Conservation (phyloP, 1,140 invertebrate species). For the Melipona quadrifasciata region DNA sequence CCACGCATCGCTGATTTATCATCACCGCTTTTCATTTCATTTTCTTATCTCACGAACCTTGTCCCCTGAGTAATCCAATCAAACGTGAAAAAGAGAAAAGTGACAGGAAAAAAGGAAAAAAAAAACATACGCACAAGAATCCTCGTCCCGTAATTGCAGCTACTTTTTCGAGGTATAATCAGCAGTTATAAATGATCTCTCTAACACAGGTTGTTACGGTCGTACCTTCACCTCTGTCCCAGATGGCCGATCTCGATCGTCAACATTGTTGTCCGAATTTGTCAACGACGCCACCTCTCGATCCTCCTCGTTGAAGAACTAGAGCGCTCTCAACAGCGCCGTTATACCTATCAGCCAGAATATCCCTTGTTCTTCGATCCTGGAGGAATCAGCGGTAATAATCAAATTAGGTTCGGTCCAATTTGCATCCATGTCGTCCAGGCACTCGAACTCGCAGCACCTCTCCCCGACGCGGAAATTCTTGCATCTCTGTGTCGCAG, state of each 20-base stretch:
- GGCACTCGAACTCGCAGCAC: slow-evolving; percentile 90
- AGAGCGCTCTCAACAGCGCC: slow-evolving; percentile 42
- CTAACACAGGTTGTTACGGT: neutral
- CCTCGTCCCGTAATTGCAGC: neutral
- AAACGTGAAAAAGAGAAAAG: too few relatives aligned
- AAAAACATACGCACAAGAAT: neutral
- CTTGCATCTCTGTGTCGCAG: slow-evolving; percentile 85
- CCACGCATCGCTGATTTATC: neutral
- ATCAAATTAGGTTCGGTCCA: slow-evolving; percentile 72
- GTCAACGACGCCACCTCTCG: neutral
- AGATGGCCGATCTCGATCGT: neutral
- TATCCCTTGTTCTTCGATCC: slow-evolving; percentile 18
- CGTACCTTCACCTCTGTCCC: slow-evolving; percentile 9
- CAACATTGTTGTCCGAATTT: neutral
- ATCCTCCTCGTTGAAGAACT: slow-evolving; percentile 25
- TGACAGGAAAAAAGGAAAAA: neutral
- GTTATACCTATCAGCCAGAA: slow-evolving; percentile 22
- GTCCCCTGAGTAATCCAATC: fast-evolving
- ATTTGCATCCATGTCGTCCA: slow-evolving; percentile 81
- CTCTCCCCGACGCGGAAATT: slow-evolving; percentile 88
- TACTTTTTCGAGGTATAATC: neutral
- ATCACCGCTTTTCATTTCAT: neutral
- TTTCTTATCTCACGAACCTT: neutral
- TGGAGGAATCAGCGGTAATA: slow-evolving; percentile 63
- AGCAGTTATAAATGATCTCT: neutral